Evolutionary conservation across 1,140 invertebrate species (phyloP), one percentile per base, ranked within the genome.

Genomic region (Lysiphlebus fabarum): DNA sequence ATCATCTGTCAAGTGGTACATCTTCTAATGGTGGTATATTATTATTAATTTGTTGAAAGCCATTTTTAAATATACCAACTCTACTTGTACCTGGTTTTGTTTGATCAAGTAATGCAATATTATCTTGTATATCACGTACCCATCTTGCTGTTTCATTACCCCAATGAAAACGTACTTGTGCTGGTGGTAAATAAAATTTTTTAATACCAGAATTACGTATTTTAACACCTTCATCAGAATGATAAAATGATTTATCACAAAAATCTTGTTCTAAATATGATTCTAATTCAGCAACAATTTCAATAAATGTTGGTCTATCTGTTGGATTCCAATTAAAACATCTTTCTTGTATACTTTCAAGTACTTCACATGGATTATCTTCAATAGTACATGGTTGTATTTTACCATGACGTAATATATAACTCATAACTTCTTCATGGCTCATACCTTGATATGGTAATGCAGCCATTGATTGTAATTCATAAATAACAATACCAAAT

Each of bases 401-500:
- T 6, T 83, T 78, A 4, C 84, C 84, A 12, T 85, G 84, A 47
- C 82, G 82, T 33, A 83, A 76, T 2, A 92, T 88, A 72, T 85
- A 90, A 51, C 84, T 81, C 7, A 89, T 71, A 4, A 84, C 83
- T 73, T 87, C 82, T 58, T 85, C 85, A 71, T 87, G 87, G 1
- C 76, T 75, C 53, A 82, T 74, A 7, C 82, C 82, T 83, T 86
- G 86, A 70, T 92, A 92, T 0, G 90, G 90, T 67, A 90, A 85
- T 56, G 86, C 84, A 4, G 85, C 88, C 42, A 90, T 71, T 0
- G 89, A 91, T 0, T 83, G 80, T 78, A 91, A 90, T 72, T 91
- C 90, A 83, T 88, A 91, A 5, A 91, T 67, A 4, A 91, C 88
- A 10, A 90, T 81, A 10, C 90, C 89, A 74, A 83, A 90, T 33